Evolutionary conservation across 1,140 invertebrate species (phyloP).

Genomic region (Platyscapa corneri): DNA sequence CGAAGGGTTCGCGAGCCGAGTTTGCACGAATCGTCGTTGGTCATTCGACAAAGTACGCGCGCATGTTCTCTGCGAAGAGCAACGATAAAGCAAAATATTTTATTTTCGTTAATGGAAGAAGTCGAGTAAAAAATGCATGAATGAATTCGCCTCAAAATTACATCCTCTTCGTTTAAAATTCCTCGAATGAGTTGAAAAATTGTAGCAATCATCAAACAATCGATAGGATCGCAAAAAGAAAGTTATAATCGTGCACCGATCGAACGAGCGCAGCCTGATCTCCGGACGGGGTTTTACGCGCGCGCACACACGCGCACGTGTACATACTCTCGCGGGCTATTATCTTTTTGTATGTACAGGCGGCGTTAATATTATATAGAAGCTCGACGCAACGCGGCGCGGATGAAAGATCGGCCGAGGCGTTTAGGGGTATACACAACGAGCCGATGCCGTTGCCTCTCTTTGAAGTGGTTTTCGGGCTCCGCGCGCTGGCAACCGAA

Average conservation of each 20-base stretch:
- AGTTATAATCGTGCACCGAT: not conserved
- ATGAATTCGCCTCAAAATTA: slow-evolving; percentile 15
- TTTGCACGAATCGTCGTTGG: too few species aligned
- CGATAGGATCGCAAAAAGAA: slow-evolving; percentile 14
- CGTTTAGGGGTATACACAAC: slow-evolving; percentile 30
- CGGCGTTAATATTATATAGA: slow-evolving; percentile 20
- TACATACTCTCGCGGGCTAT: not conserved
- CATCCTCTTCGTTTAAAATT: slow-evolving; percentile 17
- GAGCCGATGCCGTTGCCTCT: not conserved
- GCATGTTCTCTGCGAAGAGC: not conserved
- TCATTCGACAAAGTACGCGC: not conserved
- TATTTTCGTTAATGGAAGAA: not conserved
- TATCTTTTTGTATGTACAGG: slow-evolving; percentile 41
- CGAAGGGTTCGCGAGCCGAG: too few species aligned
- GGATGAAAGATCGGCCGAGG: slow-evolving; percentile 50
- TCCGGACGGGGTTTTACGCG: not conserved
- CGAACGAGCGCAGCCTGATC: not conserved
- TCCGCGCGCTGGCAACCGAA: not conserved
- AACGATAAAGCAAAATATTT: not conserved
- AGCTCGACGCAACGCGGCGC: slow-evolving; percentile 19
- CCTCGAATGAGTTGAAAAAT: slow-evolving; percentile 10
- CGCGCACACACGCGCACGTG: not conserved
- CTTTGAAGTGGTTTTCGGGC: slow-evolving; percentile 62
- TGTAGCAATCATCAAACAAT: slow-evolving; percentile 23
- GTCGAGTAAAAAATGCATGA: not conserved